Conservation (phyloP, 2,888 invertebrate species). For the Calliphora vomitoria region DNA sequence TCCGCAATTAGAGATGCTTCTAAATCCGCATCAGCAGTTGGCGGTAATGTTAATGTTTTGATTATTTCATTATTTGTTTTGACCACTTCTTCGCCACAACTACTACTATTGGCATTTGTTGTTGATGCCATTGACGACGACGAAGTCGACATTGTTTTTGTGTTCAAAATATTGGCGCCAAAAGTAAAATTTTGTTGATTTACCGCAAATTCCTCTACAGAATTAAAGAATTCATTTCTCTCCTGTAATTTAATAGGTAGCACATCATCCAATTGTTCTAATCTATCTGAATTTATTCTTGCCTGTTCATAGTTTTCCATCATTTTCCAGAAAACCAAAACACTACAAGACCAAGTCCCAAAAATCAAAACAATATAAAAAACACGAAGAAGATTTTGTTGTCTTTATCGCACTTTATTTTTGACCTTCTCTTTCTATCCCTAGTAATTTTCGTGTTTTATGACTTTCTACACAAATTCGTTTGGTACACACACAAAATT, state of each 20-base stretch:
- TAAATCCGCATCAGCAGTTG: slow-evolving; percentile 55
- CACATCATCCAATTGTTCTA: slow-evolving; percentile 77
- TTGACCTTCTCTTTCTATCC: slow-evolving; percentile 50
- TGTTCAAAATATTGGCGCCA: slow-evolving; percentile 82
- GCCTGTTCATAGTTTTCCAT: slow-evolving; percentile 81
- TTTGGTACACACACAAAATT: slow-evolving; percentile 82
- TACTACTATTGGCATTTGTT: slow-evolving; percentile 46
- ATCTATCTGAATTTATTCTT: slow-evolving; percentile 76
- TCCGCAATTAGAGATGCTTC: slow-evolving; percentile 46
- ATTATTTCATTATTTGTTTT: slow-evolving; percentile 73
- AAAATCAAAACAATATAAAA: slow-evolving; percentile 39
- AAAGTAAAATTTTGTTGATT: slow-evolving; percentile 77
- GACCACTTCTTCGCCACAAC: slow-evolving; percentile 63
- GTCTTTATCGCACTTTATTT: slow-evolving; percentile 45
- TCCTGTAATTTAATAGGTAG: slow-evolving; percentile 72
- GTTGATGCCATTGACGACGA: slow-evolving; percentile 53
- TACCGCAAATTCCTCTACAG: slow-evolving; percentile 66
- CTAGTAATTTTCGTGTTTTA: slow-evolving; percentile 63
- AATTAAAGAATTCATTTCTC: slow-evolving; percentile 61
- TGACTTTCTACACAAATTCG: slow-evolving; percentile 80
- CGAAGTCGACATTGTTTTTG: slow-evolving; percentile 72
- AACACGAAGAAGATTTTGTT: slow-evolving; percentile 32
- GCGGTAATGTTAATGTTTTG: slow-evolving; percentile 74
- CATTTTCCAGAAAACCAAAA: slow-evolving; percentile 75
- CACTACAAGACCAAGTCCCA: slow-evolving; percentile 16